Evolutionary conservation across 2,888 invertebrate species (phyloP).

Genomic region (Brachyptera risi): DNA sequence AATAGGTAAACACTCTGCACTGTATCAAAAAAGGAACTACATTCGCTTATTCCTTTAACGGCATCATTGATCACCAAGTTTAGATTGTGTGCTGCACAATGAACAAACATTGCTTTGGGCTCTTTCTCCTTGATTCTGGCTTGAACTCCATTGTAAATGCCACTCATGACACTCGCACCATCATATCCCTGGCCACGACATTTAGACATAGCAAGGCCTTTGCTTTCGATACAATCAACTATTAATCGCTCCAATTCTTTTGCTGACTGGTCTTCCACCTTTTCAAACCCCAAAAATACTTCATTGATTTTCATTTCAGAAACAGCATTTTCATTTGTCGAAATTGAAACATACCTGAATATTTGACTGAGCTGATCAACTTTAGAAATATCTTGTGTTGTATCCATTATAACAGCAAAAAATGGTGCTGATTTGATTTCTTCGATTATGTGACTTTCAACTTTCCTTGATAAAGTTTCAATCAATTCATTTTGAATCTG

Average conservation of each 20-base stretch:
- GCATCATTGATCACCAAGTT: constrained; percentile 28
- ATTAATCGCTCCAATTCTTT: too few species aligned
- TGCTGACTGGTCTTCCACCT: too few species aligned
- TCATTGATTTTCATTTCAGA: too few species aligned
- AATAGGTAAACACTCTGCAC: constrained; percentile 7
- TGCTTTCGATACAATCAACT: too few species aligned
- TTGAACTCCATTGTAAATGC: constrained; percentile 33
- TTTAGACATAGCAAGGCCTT: constrained; percentile 27
- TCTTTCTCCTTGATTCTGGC: constrained; percentile 19
- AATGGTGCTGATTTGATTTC: constrained; percentile 6
- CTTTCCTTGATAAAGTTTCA: not conserved
- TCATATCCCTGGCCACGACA: constrained; percentile 35
- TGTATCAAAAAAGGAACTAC: constrained; percentile 1
- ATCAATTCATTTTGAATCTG: constrained; percentile 24
- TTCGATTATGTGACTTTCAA: not conserved
- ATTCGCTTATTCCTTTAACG: not conserved
- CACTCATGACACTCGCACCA: constrained; percentile 34
- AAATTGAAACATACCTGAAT: constrained; percentile 15
- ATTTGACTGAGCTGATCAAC: constrained; percentile 20
- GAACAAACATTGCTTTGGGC: constrained; percentile 28
- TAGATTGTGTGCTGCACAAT: constrained; percentile 25
- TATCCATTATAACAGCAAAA: constrained; percentile 14
- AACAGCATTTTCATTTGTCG: too few species aligned
- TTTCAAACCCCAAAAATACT: too few species aligned
- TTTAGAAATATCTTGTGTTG: constrained; percentile 24